Base-by-base conservation (phyloP, 1,140 invertebrate species). In the Parapsyche elsis region DNA sequence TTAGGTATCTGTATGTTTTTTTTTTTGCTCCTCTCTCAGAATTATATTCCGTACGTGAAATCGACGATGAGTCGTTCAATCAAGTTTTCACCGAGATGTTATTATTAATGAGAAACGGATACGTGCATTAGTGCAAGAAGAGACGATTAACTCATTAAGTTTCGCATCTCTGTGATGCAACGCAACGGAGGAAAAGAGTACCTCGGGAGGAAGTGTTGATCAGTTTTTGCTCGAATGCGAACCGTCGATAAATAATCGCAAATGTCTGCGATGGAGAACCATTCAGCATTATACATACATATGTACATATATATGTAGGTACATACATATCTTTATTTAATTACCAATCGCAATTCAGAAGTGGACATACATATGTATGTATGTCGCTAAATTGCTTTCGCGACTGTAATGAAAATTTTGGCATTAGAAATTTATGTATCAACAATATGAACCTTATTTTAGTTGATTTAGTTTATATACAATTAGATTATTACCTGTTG, bases 141-240 rank as follows among this genome's bases (percentile, higher is more conserved):
- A 2, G 64, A 14, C 64, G 64, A 67, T 67, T 67, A 67, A 67
- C 64, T 67, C 64, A 67, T 67, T 67, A 67, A 67, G 24, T 67
- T 26, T 24, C 64, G 19, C 26, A 30, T 67, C 7, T 4, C 5
- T 26, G 5, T 2, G 12, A 53, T 53, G 5, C 45, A 12, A 46
- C 5, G 16, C 49, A 53, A 53, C 64, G 64, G 59, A 16, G n/a
- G 23, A 23, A 19, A 19, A n/a, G 57, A 61, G 64, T 24, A 67
- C 21, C 21, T 26, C 21, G 24, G 9, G 24, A 67, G 64, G 64
- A 67, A 67, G 24, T 23, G 64, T 26, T n/a, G 24, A 9, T 26
- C 7, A 30, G 64, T 67, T 67, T 67, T 67, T 67, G 24, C 64
- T 67, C 64, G 0, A 0, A 4, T 12, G 49, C 2, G 16, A 53